Evolutionary conservation across 2,888 invertebrate species (phyloP).

Genomic region (Lasiommata megera): DNA sequence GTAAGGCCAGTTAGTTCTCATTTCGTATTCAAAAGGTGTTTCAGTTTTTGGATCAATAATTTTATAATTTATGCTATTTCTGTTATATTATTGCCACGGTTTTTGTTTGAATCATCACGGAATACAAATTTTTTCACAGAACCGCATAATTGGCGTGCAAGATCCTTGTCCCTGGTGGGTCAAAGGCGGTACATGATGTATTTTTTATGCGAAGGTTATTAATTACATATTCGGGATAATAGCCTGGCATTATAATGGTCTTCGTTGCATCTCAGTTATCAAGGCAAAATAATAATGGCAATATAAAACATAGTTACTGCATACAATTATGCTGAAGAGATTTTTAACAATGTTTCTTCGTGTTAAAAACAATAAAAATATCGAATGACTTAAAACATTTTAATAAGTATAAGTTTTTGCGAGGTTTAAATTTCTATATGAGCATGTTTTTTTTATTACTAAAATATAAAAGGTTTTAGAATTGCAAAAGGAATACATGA

Average conservation of each 20-base stretch:
- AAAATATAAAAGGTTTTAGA: background rate
- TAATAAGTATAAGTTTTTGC: too few relatives aligned
- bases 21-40: slow-evolving; percentile 52
- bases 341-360: too few relatives aligned
- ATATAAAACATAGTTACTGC: slow-evolving; percentile 51
- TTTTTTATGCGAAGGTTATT: slow-evolving; percentile 52
- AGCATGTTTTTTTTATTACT: too few relatives aligned
- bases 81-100: slow-evolving; percentile 40
- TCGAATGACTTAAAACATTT: too few relatives aligned
- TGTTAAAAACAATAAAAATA: too few relatives aligned
- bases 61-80: slow-evolving; percentile 29
- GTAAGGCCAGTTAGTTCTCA: slow-evolving; percentile 56
- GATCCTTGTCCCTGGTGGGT: slow-evolving; percentile 52
- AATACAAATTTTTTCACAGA: slow-evolving; percentile 47
- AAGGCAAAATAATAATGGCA: slow-evolving; percentile 51
- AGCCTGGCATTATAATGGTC: slow-evolving; percentile 61
- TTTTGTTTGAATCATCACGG: slow-evolving; percentile 42
- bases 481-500: too few relatives aligned
- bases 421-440: too few relatives aligned
- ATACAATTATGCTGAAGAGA: slow-evolving; percentile 17
- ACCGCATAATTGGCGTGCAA: slow-evolving; percentile 49
- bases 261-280: slow-evolving; percentile 54
- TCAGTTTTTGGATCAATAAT: slow-evolving; percentile 28
- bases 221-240: slow-evolving; percentile 61
- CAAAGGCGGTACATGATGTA: slow-evolving; percentile 42